These are phyloP conservation scores for Centropyge bicolor DNA, from an alignment of 2,797 vertebrate genomes.

Conservation along the genomic window DNA sequence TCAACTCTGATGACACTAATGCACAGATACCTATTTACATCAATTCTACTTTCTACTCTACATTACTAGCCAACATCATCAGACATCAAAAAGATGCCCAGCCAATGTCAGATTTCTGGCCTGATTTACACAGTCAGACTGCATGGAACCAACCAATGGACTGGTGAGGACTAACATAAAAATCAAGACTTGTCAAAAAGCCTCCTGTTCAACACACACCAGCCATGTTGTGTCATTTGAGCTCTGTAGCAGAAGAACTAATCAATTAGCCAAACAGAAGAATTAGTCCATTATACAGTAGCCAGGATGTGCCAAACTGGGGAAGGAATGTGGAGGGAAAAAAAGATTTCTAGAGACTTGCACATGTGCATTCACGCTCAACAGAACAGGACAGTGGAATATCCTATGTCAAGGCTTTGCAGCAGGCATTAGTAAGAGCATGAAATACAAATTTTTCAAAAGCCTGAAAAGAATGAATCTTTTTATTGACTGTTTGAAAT, in stretches of 20 bases:
- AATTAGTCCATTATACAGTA: background rate
- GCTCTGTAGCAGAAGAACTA: background rate
- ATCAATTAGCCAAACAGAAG: background rate
- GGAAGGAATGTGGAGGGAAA: background rate
- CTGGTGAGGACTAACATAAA: background rate
- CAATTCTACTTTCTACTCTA: too few relatives aligned
- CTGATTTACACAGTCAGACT: background rate
- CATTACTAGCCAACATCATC: background rate
- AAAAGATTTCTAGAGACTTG: background rate
- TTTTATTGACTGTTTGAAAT: too few relatives aligned
- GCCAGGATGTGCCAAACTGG: background rate
- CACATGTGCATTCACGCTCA: background rate
- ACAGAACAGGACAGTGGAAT: too few relatives aligned
- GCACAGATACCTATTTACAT: background rate
- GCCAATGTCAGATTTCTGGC: background rate
- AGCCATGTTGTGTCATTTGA: background rate
- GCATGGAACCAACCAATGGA: background rate
- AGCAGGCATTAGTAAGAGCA: too few relatives aligned
- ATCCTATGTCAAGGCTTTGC: too few relatives aligned
- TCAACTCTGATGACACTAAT: constrained; percentile 1
- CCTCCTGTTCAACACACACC: background rate
- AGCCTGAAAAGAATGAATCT: too few relatives aligned
- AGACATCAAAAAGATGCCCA: constrained; percentile 3
- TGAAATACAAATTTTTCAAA: too few relatives aligned
- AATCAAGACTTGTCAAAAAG: background rate